phyloP scores from a whole-genome alignment of 2,113 vertebrate species.

The Muscicapa adusta region DNA sequence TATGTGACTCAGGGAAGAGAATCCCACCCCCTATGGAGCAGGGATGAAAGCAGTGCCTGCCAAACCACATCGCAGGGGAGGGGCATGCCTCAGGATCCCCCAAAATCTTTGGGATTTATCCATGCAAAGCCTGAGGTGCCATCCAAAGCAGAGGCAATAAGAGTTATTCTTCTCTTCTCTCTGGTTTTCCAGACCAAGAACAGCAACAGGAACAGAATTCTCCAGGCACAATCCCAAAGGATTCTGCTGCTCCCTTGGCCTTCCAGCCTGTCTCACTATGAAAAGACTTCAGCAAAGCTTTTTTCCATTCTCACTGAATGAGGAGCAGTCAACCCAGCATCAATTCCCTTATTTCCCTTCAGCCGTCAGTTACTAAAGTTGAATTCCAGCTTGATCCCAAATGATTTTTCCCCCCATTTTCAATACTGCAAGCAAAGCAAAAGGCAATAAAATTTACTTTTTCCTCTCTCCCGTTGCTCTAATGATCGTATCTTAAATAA shows the following conservation, averaged over 20 bases:
- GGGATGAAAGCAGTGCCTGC: background rate
- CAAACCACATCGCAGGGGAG: background rate
- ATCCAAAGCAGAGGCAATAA: fast-evolving
- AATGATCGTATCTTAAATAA: conserved; percentile 42
- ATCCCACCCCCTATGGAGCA: fast-evolving
- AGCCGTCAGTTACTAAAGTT: background rate
- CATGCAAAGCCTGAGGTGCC: background rate
- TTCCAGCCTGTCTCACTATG: background rate
- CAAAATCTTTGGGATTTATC: background rate
- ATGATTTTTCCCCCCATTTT: background rate
- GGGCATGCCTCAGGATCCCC: background rate
- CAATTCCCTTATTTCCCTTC: background rate
- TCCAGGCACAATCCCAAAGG: background rate
- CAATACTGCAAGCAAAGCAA: conserved; percentile 30
- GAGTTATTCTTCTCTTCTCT: background rate
- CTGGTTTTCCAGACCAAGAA: background rate
- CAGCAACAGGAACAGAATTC: background rate
- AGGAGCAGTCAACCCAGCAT: background rate
- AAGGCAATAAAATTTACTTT: background rate
- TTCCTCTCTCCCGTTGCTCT: background rate
- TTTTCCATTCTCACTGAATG: background rate
- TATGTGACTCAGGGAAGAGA: fast-evolving
- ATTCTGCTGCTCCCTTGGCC: background rate
- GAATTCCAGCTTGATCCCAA: conserved; percentile 18
- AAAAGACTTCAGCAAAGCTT: background rate